Percentiles rank a stretch among this genome's conserved stretches.
Evolutionary conservation across 2,113 vertebrate genomes (phyloP).

Genomic region (Pristiophorus japonicus): DNA sequence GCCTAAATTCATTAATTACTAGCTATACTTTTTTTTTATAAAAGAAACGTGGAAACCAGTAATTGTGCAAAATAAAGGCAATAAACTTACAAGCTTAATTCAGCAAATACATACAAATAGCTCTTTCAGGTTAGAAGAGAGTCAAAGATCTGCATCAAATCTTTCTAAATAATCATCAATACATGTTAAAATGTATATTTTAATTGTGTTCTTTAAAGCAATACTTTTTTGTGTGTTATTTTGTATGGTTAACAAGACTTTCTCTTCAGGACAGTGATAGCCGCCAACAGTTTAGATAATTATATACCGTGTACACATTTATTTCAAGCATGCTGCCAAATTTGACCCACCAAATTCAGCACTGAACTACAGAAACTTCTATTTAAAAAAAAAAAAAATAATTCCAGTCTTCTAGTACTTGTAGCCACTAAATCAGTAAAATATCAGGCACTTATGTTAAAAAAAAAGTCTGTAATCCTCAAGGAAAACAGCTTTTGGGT

Average conservation of each 20-base stretch:
- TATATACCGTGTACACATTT: neutral
- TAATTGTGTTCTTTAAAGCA: neutral
- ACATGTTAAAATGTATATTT: neutral
- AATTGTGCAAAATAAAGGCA: neutral
- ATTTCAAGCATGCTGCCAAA: neutral
- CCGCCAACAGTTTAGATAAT: neutral
- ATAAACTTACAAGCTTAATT: neutral
- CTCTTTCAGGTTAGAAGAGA: neutral
- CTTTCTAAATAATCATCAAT: neutral
- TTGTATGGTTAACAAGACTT: neutral
- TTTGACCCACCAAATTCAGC: neutral
- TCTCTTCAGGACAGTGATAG: neutral
- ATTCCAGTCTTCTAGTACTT: neutral
- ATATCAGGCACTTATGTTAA: neutral
- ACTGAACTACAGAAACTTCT: neutral
- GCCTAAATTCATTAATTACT: constrained; percentile 64
- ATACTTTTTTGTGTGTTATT: neutral
- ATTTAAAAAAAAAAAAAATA: neutral
- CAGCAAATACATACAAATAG: neutral
- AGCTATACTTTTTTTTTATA: constrained; percentile 44
- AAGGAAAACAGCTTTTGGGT: neutral
- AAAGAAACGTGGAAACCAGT: neutral
- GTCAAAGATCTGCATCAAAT: neutral
- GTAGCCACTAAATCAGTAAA: neutral
- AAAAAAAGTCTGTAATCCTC: neutral